Percentiles rank a stretch among this genome's conserved stretches.
Conservation (phyloP, 2,113 vertebrate species). For the Myrmecophaga tridactyla region DNA sequence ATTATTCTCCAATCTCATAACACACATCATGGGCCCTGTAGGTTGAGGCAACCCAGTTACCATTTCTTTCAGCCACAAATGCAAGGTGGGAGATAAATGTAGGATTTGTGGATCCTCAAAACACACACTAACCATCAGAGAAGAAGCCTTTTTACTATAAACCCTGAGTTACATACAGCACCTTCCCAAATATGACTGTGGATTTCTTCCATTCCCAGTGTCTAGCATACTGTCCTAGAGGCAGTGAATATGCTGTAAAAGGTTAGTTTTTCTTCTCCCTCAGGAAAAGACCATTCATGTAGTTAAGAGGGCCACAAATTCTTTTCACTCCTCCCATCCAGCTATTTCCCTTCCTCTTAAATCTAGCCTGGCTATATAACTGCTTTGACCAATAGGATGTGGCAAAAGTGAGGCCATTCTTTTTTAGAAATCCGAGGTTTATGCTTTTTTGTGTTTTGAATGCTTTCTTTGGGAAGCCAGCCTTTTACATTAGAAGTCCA, state of each 20-base stretch:
- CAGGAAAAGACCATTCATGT: not conserved
- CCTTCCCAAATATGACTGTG: not conserved
- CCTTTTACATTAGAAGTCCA: not conserved
- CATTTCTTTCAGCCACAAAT: not conserved
- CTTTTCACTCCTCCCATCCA: not conserved
- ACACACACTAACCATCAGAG: not conserved
- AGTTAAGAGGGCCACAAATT: not conserved
- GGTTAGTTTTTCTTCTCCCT: not conserved
- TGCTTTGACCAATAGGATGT: not conserved
- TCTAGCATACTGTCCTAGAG: not conserved
- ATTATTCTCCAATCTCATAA: not conserved
- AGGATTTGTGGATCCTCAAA: not conserved
- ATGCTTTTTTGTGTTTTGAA: not conserved
- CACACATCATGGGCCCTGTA: not conserved
- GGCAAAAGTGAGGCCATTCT: not conserved
- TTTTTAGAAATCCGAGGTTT: not conserved
- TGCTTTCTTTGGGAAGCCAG: not conserved
- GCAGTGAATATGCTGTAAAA: not conserved
- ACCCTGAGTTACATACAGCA: not conserved
- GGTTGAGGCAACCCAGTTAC: not conserved
- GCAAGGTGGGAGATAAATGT: not conserved
- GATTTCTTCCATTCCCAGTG: not conserved
- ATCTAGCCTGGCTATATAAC: not conserved
- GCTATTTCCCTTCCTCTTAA: not conserved
- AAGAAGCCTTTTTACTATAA: conserved; percentile 13